A percentile compares a stretch with the other conserved stretches of the same genome.
These are phyloP conservation scores for Apamea monoglypha DNA, from an alignment of 2,888 invertebrate species.

Conservation along the genomic window DNA sequence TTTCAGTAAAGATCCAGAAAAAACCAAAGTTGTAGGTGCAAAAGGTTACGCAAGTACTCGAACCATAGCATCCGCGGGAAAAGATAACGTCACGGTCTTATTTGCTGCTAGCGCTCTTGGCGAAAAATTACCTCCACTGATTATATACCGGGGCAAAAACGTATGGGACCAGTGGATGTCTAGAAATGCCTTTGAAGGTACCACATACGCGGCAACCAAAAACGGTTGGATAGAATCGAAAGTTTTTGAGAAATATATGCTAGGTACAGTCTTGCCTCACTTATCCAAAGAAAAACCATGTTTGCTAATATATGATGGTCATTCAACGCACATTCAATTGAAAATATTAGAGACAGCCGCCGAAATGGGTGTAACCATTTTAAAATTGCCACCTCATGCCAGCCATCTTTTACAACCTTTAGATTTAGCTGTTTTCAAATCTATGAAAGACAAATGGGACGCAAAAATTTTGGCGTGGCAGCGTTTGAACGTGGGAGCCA, in stretches of 20 bases:
- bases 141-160: conserved; percentile 71
- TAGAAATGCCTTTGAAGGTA: conserved; percentile 64
- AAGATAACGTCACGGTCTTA: conserved; percentile 49
- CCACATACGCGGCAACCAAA: too few species aligned
- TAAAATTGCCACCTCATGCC: conserved; percentile 36
- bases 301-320: conserved; percentile 25
- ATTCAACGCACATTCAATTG: conserved; percentile 27
- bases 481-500: too few species aligned
- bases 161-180: conserved; percentile 75
- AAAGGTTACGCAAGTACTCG: conserved; percentile 41
- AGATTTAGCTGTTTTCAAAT: too few species aligned
- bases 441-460: too few species aligned
- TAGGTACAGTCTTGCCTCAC: conserved; percentile 3
- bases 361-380: conserved; percentile 13
- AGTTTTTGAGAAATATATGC: conserved; percentile 33
- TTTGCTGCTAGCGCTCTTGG: background rate
- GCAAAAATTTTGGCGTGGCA: too few species aligned
- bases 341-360: conserved; percentile 16
- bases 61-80: conserved; percentile 66
- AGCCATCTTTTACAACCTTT: conserved; percentile 56
- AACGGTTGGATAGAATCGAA: conserved; percentile 68
- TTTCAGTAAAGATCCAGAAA: conserved; percentile 28
- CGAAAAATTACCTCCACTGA: conserved; percentile 64
- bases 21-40: conserved; percentile 50
- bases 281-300: conserved; percentile 33